Evolutionary conservation across 2,797 vertebrate genomes (phyloP), one percentile per base, ranked within the genome.

Genomic region (Pipistrellus pipistrellus): DNA sequence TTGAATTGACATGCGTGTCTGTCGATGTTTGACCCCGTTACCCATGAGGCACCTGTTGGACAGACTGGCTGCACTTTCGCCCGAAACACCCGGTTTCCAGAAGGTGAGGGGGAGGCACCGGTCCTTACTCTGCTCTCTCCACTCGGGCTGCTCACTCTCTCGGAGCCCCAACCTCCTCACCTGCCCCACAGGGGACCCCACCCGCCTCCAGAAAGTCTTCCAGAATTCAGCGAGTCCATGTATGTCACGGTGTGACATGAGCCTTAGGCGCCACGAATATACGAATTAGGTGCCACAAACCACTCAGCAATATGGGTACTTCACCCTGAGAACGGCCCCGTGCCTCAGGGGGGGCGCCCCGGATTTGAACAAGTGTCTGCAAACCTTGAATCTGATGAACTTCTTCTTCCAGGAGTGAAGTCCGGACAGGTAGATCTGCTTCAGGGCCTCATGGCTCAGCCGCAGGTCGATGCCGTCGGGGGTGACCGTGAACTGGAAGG

Each of bases 381-480:
- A 97, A 96, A 99, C 99, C 99, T 99, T 99, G 98, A 99, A 99
- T 92, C 99, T 98, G 97, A 99, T 99, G 97, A 99, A 99, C 97
- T 99, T 99, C 98, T 99, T 99, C 96, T 99, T 99, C 99, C 99
- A 99, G 46, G 99, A 99, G 88, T 99, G 99, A 48, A 99, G 98
- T 84, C 99, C 99, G 1, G 99, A 99, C 0, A 99, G 98, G 95
- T 99, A 99, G 97, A 99, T 99, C 94, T 99, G 99, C 46, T 98
- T 99, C 7, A 99, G 98, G 3, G 99, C 99, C 97, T 99, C 99
- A 18, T 99, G 99, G 97, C 99, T 99, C 97, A 99, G 98, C 21
- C 98, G 99, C 18, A 99, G 98, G 97, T 99, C 99, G 30, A 99
- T 99, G 41, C 99, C 99, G 96, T 99, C 99, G 0, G 99, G 99